Evolutionary conservation across 2,888 invertebrate genomes (phyloP).

Genomic region (Heteromyza rotundicornis): DNA sequence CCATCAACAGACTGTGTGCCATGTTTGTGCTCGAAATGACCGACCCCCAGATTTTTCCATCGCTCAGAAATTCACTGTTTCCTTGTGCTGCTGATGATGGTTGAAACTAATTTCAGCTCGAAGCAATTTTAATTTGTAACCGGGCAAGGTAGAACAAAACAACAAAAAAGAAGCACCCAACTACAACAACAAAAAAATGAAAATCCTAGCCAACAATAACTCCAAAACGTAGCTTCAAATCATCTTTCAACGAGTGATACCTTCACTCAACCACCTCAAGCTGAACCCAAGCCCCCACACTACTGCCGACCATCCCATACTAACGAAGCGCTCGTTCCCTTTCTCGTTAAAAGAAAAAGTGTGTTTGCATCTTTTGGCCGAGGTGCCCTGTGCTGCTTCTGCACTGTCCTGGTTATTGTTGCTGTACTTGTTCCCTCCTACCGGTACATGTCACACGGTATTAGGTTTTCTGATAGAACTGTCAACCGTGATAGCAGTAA

Average conservation of each 20-base stretch:
- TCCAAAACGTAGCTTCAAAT: constrained; percentile 18
- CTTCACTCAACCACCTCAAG: not conserved
- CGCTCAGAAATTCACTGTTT: not conserved
- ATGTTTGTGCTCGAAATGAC: not conserved
- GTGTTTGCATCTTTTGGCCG: too few species aligned
- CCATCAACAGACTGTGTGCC: not conserved
- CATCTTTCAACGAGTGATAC: constrained; percentile 10
- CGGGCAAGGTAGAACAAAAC: not conserved
- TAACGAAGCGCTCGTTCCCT: too few species aligned
- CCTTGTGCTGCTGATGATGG: not conserved
- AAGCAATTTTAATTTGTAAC: constrained; percentile 21
- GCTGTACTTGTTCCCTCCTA: too few species aligned
- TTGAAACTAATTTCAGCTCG: constrained; percentile 9
- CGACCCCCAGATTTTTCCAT: constrained; percentile 1
- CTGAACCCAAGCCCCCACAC: not conserved
- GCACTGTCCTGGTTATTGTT: not conserved
- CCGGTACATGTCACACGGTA: constrained; percentile 20
- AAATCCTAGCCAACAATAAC: constrained; percentile 1
- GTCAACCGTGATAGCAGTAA: constrained; percentile 16
- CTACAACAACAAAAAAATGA: constrained; percentile 3
- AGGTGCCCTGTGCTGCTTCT: not conserved
- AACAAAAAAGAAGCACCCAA: not conserved
- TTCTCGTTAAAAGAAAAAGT: too few species aligned
- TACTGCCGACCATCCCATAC: too few species aligned
- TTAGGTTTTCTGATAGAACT: constrained; percentile 24